Percentiles rank a stretch among this genome's conserved stretches.
Conservation (phyloP, 2,797 vertebrate species). For the Echeneis naucrates region DNA sequence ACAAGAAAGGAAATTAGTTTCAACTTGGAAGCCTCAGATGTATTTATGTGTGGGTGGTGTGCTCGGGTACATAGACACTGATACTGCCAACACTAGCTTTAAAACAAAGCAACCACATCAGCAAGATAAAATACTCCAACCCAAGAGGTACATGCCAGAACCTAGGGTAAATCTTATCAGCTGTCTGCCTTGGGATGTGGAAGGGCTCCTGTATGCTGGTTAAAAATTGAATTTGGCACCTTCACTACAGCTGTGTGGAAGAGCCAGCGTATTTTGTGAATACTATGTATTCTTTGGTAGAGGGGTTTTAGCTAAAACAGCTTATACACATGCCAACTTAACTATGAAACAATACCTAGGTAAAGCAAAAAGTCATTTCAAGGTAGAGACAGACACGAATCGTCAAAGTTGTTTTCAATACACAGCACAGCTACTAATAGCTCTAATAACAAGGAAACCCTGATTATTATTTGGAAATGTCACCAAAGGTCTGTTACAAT, state of each 20-base stretch:
- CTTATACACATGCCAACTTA: neutral
- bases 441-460: neutral
- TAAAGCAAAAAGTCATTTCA: neutral
- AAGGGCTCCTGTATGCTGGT: neutral
- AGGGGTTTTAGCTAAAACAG: neutral
- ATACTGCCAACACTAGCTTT: neutral
- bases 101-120: conserved; percentile 1
- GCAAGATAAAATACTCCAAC: neutral
- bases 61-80: neutral
- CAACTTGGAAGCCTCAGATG: conserved; percentile 28
- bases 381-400: neutral
- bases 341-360: neutral
- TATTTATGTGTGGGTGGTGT: conserved; percentile 34
- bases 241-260: neutral
- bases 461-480: conserved; percentile 51
- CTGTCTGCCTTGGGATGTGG: neutral
- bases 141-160: conserved; percentile 5
- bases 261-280: neutral
- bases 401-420: neutral
- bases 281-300: neutral
- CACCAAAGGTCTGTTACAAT: conserved; percentile 31
- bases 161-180: neutral
- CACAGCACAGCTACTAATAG: neutral
- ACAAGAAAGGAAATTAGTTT: conserved; percentile 65
- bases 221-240: conserved; percentile 6